Percentiles rank a stretch among this genome's conserved stretches.
Conservation (phyloP, 2,797 vertebrate species). For the Telmatherina bonti region DNA sequence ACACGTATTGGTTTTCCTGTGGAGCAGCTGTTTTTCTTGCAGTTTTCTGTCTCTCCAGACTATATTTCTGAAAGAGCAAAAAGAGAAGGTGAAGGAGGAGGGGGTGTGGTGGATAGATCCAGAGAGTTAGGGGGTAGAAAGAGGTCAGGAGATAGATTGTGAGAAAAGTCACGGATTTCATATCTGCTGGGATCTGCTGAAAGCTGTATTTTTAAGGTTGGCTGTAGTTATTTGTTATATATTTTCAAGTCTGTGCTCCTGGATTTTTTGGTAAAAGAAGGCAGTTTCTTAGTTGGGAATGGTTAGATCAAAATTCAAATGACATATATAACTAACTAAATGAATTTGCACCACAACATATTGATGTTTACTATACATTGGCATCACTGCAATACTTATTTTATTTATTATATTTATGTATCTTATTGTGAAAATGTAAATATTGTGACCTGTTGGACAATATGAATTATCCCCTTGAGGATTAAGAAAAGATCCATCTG, state of each 20-base stretch:
- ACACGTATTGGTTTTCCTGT: slow-evolving; percentile 59
- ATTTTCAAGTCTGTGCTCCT: slow-evolving; percentile 34
- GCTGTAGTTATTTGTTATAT: slow-evolving; percentile 50
- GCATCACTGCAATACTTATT: too few relatives aligned
- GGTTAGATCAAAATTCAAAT: too few relatives aligned
- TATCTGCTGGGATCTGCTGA: slow-evolving; percentile 55
- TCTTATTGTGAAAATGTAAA: too few relatives aligned
- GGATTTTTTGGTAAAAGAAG: slow-evolving; percentile 39
- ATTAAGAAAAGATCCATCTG: too few relatives aligned
- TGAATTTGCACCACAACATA: too few relatives aligned
- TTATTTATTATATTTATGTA: too few relatives aligned
- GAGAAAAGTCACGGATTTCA: slow-evolving; percentile 72
- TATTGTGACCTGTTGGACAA: too few relatives aligned
- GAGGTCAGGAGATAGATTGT: slow-evolving; percentile 70
- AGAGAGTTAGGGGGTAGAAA: slow-evolving; percentile 51
- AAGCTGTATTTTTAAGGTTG: slow-evolving; percentile 55
- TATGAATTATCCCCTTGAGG: too few relatives aligned
- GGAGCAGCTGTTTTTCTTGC: slow-evolving; percentile 72
- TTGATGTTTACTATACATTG: too few relatives aligned
- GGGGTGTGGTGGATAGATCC: slow-evolving; percentile 23
- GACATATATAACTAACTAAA: too few relatives aligned
- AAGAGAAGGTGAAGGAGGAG: slow-evolving; percentile 9
- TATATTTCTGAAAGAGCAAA: slow-evolving; percentile 34
- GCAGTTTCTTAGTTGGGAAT: slow-evolving; percentile 23
- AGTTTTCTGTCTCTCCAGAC: slow-evolving; percentile 71